Conservation (phyloP, 2,113 vertebrate genomes). For the Neomonachus schauinslandi region DNA sequence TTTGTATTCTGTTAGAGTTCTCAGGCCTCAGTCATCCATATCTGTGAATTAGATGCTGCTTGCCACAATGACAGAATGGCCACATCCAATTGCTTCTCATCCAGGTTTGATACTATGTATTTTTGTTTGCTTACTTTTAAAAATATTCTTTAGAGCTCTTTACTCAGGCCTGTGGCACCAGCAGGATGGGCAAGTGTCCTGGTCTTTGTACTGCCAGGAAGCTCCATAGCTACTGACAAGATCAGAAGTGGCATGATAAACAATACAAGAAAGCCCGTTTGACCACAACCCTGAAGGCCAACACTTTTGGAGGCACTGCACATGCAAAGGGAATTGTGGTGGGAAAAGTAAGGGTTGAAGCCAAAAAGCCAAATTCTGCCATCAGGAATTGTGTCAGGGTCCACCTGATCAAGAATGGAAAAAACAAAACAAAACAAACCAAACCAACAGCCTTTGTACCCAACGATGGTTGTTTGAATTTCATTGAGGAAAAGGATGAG, state of each 20-base stretch:
- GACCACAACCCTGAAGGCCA: not conserved
- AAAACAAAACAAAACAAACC: not conserved
- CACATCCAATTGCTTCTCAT: not conserved
- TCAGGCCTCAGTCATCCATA: not conserved
- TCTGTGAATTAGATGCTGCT: not conserved
- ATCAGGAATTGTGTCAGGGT: not conserved
- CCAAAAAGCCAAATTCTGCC: not conserved
- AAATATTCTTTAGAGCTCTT: not conserved
- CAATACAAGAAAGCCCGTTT: not conserved
- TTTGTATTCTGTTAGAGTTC: not conserved
- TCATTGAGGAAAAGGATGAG: slow-evolving; percentile 76
- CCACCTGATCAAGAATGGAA: not conserved
- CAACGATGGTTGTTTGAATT: not conserved
- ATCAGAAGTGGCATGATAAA: slow-evolving; percentile 56
- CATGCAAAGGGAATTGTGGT: not conserved
- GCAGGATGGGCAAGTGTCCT: slow-evolving; percentile 78
- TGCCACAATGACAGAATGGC: slow-evolving; percentile 1
- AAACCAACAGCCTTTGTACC: not conserved
- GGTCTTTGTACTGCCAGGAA: slow-evolving; percentile 95
- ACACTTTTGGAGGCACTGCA: not conserved
- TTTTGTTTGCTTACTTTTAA: not conserved
- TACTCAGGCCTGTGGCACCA: not conserved
- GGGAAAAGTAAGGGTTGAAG: not conserved
- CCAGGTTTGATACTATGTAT: not conserved
- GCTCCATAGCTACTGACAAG: slow-evolving; percentile 93